Evolutionary conservation across 2,113 vertebrate genomes (phyloP).

Genomic region (Grammatotria lemairii): DNA sequence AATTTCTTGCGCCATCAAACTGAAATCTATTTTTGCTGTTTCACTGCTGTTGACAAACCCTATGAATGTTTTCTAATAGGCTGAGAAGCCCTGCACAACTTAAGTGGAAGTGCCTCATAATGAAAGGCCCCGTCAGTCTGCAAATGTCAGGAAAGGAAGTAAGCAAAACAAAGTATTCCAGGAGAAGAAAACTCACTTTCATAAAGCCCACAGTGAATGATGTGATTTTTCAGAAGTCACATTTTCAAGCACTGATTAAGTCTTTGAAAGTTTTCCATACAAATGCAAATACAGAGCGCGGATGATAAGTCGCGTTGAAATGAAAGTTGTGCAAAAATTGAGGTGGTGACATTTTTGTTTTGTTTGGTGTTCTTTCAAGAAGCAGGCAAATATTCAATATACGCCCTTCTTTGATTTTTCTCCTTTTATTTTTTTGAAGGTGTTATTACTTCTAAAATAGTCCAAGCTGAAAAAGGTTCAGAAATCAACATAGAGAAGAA

Average conservation of each 20-base stretch:
- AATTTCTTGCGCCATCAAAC: not conserved
- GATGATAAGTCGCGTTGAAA: not conserved
- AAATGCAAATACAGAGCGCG: not conserved
- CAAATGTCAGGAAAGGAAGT: not conserved
- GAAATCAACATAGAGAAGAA: not conserved
- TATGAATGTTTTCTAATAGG: not conserved
- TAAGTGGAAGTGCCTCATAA: not conserved
- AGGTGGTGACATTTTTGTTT: constrained; percentile 6
- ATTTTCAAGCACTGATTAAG: not conserved
- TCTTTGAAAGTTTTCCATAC: not conserved
- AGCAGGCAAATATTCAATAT: not conserved
- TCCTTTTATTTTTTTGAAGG: not conserved
- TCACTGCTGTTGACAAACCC: not conserved
- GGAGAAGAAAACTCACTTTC: not conserved
- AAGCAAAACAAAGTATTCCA: not conserved
- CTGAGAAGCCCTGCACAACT: not conserved
- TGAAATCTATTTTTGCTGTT: not conserved
- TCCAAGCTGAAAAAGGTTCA: not conserved
- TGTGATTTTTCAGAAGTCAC: not conserved
- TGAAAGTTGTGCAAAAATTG: not conserved
- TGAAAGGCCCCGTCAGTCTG: not conserved
- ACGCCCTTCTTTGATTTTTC: not conserved
- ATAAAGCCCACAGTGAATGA: not conserved
- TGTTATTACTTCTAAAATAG: not conserved
- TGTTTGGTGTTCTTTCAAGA: not conserved